phyloP scores from a whole-genome alignment of 1,140 invertebrate species.

The Lepidostoma basale region DNA sequence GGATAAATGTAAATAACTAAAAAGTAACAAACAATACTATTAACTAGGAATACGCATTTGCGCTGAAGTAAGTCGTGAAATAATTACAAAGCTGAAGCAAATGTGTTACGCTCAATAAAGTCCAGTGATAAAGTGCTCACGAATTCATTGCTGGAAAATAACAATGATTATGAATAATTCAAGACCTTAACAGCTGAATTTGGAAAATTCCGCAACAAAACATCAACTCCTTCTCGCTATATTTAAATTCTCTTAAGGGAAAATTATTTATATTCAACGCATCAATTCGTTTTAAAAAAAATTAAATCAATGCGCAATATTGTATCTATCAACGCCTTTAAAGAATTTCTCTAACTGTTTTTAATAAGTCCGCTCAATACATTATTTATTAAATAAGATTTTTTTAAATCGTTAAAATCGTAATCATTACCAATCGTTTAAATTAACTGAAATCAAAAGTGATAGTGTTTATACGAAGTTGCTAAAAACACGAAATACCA shows the following conservation, averaged over 20 bases:
- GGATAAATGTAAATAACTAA: too few species aligned
- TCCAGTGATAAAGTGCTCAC: background rate
- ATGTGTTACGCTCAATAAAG: conserved; percentile 1
- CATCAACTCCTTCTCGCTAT: background rate
- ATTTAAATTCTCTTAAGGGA: background rate
- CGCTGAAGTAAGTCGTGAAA: too few species aligned
- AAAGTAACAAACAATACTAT: too few species aligned
- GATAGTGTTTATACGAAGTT: too few species aligned
- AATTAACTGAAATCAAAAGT: too few species aligned
- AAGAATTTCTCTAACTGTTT: too few species aligned
- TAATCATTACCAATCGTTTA: background rate
- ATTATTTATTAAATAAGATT: background rate
- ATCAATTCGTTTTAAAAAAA: too few species aligned
- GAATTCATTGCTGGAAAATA: conserved; percentile 16
- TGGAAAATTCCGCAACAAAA: background rate
- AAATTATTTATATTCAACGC: too few species aligned
- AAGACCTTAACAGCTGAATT: background rate
- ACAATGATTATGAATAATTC: conserved; percentile 11
- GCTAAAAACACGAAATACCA: too few species aligned
- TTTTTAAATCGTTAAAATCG: background rate
- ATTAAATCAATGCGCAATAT: too few species aligned
- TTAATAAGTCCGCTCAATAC: background rate
- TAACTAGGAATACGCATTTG: too few species aligned
- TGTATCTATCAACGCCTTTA: too few species aligned
- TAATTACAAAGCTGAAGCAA: background rate